A percentile compares a stretch with the other conserved stretches of the same genome.
These are phyloP conservation scores for Bombylius major DNA, from an alignment of 2,888 invertebrate species.

Conservation along the genomic window DNA sequence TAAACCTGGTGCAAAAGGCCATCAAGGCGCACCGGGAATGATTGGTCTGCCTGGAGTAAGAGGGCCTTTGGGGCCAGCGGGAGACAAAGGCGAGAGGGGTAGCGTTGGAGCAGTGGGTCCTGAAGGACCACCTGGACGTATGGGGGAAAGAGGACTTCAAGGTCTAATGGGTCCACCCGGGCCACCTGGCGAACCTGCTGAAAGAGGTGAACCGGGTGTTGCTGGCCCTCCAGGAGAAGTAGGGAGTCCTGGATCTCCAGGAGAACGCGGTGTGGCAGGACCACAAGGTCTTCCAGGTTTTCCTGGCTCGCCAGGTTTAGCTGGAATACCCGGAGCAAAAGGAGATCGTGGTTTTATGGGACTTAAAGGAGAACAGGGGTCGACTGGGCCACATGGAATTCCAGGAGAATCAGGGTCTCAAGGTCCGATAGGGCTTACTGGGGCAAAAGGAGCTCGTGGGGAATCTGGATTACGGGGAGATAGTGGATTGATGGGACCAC, in stretches of 20 bases:
- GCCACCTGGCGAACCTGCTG: conserved; percentile 68
- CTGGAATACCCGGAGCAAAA: conserved; percentile 38
- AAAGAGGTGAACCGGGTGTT: conserved; percentile 62
- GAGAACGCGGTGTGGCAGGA: conserved; percentile 62
- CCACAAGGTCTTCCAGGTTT: conserved; percentile 56
- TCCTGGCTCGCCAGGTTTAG: conserved; percentile 53
- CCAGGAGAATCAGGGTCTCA: conserved; percentile 60
- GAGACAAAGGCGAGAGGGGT: conserved; percentile 54
- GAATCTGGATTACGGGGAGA: conserved; percentile 42
- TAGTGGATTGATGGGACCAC: conserved; percentile 49
- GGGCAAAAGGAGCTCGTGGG: conserved; percentile 63
- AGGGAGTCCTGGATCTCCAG: conserved; percentile 60
- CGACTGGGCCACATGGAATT: conserved; percentile 64
- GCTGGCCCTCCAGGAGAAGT: conserved; percentile 57
- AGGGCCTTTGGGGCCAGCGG: conserved; percentile 50
- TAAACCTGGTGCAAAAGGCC: conserved; percentile 48
- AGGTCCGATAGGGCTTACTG: conserved; percentile 52
- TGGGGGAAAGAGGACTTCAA: conserved; percentile 64
- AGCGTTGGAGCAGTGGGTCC: conserved; percentile 52
- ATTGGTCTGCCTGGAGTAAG: conserved; percentile 44
- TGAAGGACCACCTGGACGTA: conserved; percentile 55
- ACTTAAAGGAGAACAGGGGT: conserved; percentile 48
- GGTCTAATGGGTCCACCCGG: conserved; percentile 64
- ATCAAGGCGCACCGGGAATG: conserved; percentile 45
- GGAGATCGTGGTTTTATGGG: conserved; percentile 55